Evolutionary conservation across 2,888 invertebrate genomes (phyloP).

Genomic region (Sisyra terminalis): DNA sequence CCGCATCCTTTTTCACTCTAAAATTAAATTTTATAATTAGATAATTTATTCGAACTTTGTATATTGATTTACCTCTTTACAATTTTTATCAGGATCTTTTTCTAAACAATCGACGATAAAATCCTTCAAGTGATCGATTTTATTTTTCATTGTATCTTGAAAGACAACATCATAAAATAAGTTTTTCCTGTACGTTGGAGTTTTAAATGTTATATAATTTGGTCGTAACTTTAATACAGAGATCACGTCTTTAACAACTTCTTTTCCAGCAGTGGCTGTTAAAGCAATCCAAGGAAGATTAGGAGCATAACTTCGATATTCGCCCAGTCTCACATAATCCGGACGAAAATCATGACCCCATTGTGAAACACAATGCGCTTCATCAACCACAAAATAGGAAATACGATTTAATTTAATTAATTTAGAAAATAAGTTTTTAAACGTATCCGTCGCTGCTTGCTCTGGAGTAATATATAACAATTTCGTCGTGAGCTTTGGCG

Average conservation of each 20-base stretch:
- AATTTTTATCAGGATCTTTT: slow-evolving; percentile 30
- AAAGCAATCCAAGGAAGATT: slow-evolving; percentile 76
- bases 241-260: slow-evolving; percentile 69
- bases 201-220: slow-evolving; percentile 42
- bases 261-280: slow-evolving; percentile 82
- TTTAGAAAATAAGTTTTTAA: slow-evolving; percentile 50
- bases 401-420: slow-evolving; percentile 61
- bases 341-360: slow-evolving; percentile 99
- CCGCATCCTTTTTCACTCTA: slow-evolving; percentile 46
- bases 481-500: slow-evolving; percentile 53
- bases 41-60: neutral
- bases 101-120: slow-evolving; percentile 54
- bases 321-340: slow-evolving; percentile 80
- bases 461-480: slow-evolving; percentile 95
- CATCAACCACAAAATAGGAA: slow-evolving; percentile 87
- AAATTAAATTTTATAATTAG: neutral
- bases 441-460: slow-evolving; percentile 68
- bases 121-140: slow-evolving; percentile 59
- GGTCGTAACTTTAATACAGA: slow-evolving; percentile 42
- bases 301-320: slow-evolving; percentile 40
- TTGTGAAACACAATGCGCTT: slow-evolving; percentile 94
- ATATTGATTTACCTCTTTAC: slow-evolving; percentile 14
- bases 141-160: slow-evolving; percentile 68
- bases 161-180: slow-evolving; percentile 88
- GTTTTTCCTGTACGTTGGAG: slow-evolving; percentile 82